A percentile compares a stretch with the other conserved stretches of the same genome.
phyloP scores from a whole-genome alignment of 2,797 vertebrate genomes.

The Gymnothorax javanicus region DNA sequence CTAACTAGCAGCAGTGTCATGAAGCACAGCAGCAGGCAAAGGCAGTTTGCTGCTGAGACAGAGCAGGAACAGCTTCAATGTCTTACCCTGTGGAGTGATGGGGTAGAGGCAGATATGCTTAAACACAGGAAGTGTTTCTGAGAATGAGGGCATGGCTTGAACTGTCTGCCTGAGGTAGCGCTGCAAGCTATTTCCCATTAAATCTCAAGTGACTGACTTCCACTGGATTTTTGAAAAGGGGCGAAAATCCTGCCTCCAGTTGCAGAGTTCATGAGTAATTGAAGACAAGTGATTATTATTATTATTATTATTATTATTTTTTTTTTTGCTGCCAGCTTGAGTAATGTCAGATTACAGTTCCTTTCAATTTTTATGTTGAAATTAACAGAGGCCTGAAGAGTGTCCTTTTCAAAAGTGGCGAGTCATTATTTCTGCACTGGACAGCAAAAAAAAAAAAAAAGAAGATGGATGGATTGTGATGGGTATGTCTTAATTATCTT shows the following conservation, averaged over 20 bases:
- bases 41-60: too few species aligned
- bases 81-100: too few species aligned
- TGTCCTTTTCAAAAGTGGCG: not conserved
- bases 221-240: constrained; percentile 40
- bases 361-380: not conserved
- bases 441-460: not conserved
- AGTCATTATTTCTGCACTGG: not conserved
- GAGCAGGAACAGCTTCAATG: too few species aligned
- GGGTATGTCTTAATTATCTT: not conserved
- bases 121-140: too few species aligned
- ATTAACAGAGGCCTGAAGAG: not conserved
- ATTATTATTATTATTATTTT: too few species aligned
- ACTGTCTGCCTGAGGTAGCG: too few species aligned
- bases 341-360: constrained; percentile 7
- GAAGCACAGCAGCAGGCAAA: too few species aligned
- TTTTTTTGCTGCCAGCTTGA: constrained; percentile 31
- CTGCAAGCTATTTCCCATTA: not conserved
- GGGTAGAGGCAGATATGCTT: too few species aligned
- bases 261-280: constrained; percentile 44
- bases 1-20: too few species aligned
- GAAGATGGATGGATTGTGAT: not conserved
- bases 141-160: too few species aligned
- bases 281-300: constrained; percentile 38
- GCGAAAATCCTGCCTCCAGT: constrained; percentile 34
- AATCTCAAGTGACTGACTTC: constrained; percentile 37